Evolutionary conservation across 2,113 vertebrate genomes (phyloP), one percentile per base, ranked within the genome.

Genomic region (Varanus salvator): DNA sequence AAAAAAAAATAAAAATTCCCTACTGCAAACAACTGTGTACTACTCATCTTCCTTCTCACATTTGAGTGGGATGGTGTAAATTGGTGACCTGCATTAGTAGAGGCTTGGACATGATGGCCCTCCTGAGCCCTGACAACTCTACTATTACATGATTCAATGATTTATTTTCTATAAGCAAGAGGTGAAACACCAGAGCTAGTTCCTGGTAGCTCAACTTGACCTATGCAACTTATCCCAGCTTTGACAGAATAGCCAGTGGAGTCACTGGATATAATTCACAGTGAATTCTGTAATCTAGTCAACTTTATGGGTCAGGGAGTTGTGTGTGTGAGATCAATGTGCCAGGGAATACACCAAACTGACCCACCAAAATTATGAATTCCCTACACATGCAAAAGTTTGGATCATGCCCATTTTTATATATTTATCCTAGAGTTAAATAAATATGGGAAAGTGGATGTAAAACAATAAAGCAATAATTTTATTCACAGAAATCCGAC

Each of bases 401-500:
- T 27, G 23, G 82, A 44, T 29, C 38, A 68, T 68, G 11, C 12
- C 8, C 44, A 15, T 19, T 38, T 34, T 38, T 66, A 83, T 25
- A 44, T 64, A 38, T 66, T 44, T 29, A 44, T 48, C 38, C 25
- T 23, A 27, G 23, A 29, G 17, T 84, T 38, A 68, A 54, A 74
- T 75, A 52, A 85, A 74, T 34, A 64, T 29, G 4, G 54, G 29
- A 60, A 0, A 5, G 11, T 19, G 25, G 38, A n/a, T 64, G 31
- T 6, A 76, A 48, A 83, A 60, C 1, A 54, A 11, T 50, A 29
- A 71, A 80, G 31, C 4, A 66, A 31, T n/a, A n/a, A 76, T 54
- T 50, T 78, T 50, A 66, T 64, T 78, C 38, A 78, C 12, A 89
- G 60, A 87, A 80, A 74, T 76, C 87, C 87, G 19, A 48, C 89